phyloP scores from a whole-genome alignment of 2,113 vertebrate species.

The Labeo catla region DNA sequence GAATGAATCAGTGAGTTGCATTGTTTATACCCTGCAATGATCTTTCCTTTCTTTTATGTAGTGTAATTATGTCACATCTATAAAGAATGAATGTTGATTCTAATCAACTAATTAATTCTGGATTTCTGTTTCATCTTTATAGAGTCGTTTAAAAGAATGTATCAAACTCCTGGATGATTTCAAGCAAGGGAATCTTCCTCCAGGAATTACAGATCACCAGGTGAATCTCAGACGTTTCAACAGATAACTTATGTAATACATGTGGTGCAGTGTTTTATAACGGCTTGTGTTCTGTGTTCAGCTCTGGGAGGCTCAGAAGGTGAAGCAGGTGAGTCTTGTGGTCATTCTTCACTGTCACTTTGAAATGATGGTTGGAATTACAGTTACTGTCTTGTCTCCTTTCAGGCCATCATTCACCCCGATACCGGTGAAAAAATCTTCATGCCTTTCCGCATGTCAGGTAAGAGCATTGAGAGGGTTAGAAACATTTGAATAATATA shows the following conservation, averaged over 20 bases:
- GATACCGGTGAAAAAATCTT: slow-evolving; percentile 99
- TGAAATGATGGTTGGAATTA: background rate
- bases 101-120: background rate
- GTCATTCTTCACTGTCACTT: background rate
- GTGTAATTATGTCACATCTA: background rate
- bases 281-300: slow-evolving; percentile 45
- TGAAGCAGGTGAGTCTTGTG: slow-evolving; percentile 89
- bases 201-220: slow-evolving; percentile 87
- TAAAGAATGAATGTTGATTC: background rate
- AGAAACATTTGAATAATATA: background rate
- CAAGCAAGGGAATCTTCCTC: slow-evolving; percentile 83
- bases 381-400: slow-evolving; percentile 62
- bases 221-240: slow-evolving; percentile 65
- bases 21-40: background rate
- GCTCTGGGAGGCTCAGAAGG: slow-evolving; percentile 98
- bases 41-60: background rate
- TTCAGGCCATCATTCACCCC: slow-evolving; percentile 96
- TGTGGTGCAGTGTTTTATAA: slow-evolving; percentile 1
- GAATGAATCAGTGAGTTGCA: background rate
- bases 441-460: slow-evolving; percentile 99
- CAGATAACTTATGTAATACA: background rate
- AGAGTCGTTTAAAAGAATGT: slow-evolving; percentile 87
- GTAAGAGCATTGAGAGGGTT: slow-evolving; percentile 73
- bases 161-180: slow-evolving; percentile 92
- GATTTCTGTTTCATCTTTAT: slow-evolving; percentile 28